Evolutionary conservation across 2,113 vertebrate species (phyloP).

Genomic region (Symphodus melops): DNA sequence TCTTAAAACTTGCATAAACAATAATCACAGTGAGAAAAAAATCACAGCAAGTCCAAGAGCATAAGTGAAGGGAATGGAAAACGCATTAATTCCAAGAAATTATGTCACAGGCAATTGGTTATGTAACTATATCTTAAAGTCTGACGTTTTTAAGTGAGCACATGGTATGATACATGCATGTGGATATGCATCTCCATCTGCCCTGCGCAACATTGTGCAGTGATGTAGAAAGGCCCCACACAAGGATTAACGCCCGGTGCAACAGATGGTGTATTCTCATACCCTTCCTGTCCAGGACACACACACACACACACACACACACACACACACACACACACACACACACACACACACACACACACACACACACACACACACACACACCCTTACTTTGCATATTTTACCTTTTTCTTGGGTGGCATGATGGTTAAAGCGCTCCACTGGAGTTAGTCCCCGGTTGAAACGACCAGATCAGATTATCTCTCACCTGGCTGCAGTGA

Average conservation of each 20-base stretch:
- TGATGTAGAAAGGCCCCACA: slow-evolving; percentile 74
- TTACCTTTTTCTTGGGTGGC: slow-evolving; percentile 87
- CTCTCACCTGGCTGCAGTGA: slow-evolving; percentile 51
- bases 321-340: slow-evolving; percentile 6
- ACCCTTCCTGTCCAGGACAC: slow-evolving; percentile 55
- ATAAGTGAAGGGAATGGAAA: not conserved
- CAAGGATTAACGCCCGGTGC: slow-evolving; percentile 79
- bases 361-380: not conserved
- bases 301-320: not conserved
- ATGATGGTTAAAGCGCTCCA: slow-evolving; percentile 58
- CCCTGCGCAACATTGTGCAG: slow-evolving; percentile 37
- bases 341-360: not conserved
- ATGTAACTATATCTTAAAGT: slow-evolving; percentile 47
- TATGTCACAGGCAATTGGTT: slow-evolving; percentile 42
- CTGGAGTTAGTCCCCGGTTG: slow-evolving; percentile 51
- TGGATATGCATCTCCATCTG: slow-evolving; percentile 42
- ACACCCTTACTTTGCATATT: not conserved
- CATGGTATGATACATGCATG: slow-evolving; percentile 43
- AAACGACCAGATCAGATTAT: slow-evolving; percentile 22
- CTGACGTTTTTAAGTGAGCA: slow-evolving; percentile 28
- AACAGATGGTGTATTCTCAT: slow-evolving; percentile 81
- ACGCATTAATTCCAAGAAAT: slow-evolving; percentile 20
- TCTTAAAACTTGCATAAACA: not conserved
- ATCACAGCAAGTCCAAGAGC: not conserved
- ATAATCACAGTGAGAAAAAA: not conserved